Conservation (phyloP, 2,888 invertebrate genomes). For the Tetropium fuscum region DNA sequence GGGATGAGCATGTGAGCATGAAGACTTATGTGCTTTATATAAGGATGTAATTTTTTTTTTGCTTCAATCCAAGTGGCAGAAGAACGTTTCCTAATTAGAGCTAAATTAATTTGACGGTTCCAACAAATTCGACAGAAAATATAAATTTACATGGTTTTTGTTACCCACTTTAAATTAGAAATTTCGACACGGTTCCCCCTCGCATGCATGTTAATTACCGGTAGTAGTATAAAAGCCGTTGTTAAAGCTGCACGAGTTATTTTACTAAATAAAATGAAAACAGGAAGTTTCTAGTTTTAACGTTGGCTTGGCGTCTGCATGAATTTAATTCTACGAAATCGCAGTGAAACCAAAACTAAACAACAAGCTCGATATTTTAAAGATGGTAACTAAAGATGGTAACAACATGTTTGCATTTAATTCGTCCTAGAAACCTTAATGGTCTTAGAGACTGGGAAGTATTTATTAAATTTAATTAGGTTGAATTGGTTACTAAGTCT, state of each 20-base stretch:
- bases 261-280: constrained; percentile 6
- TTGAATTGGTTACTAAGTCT: constrained; percentile 9
- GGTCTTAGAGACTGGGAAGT: neutral
- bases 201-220: neutral
- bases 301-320: neutral
- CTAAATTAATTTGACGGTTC: too few species aligned
- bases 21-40: too few species aligned
- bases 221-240: constrained; percentile 10
- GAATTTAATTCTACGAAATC: constrained; percentile 24
- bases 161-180: too few species aligned
- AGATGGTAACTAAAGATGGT: neutral
- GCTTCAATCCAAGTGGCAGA: too few species aligned
- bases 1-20: too few species aligned
- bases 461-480: constrained; percentile 6
- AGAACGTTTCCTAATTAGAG: too few species aligned
- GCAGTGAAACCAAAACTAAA: constrained; percentile 15
- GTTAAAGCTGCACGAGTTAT: constrained; percentile 5
- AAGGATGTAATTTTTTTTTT: too few species aligned
- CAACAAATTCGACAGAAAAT: too few species aligned
- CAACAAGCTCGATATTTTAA: constrained; percentile 7
- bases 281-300: constrained; percentile 18
- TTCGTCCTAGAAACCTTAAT: neutral
- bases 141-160: too few species aligned
- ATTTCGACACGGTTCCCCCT: too few species aligned
- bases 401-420: constrained; percentile 16